Base-by-base conservation (phyloP, 2,888 invertebrate species). In the Drosophila aldrichi region DNA sequence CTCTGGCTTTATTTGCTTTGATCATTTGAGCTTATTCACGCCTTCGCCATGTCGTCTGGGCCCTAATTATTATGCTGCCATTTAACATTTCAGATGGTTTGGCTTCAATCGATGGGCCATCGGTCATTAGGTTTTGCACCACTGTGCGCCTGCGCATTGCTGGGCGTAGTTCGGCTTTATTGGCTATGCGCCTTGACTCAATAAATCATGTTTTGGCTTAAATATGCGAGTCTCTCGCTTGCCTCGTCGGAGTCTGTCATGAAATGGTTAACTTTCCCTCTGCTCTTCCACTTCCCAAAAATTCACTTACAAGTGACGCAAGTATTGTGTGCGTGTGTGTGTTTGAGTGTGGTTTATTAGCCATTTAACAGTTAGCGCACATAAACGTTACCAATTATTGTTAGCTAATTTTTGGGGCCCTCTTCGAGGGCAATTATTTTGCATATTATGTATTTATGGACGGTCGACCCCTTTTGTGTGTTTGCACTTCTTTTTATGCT, bases 291-390 rank as follows among this genome's bases (percentile, higher is more conserved):
- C 62, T 22, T 29, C 65, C 84, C 79, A 89, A 54, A 54, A 40
- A 40, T 7, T 52, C 36, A 87, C 79, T 77, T 71, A 46, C 52
- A 56, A 59, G 29, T 48, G 46, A 46, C 25, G 46, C 36, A 46
- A 46, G 41, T 18, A 20, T 32, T 38, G 25, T 25, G 14, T 69
- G 25, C 43, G 56, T 25, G 9, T 73, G 12, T 16, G 44, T 36
- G 36, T 44, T 25, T 32, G 18, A 49, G 40, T 44, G 9, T 48
- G 44, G 82, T 77, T 84, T 84, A 87, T 81, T 87, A 60, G 68
- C 88, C 85, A 89, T 87, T 86, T 80, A 87, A 72, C 84, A 87
- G 89, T 86, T 83, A 70, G 72, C 81, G 87, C 89, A 74, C 87
- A 86, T 83, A 81, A 89, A 79, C 73, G 87, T 70, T 81, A 70